Percentiles rank a stretch among this genome's conserved stretches.
These are phyloP conservation scores for Catocala fraxini DNA, from an alignment of 2,888 invertebrate species.

Conservation along the genomic window DNA sequence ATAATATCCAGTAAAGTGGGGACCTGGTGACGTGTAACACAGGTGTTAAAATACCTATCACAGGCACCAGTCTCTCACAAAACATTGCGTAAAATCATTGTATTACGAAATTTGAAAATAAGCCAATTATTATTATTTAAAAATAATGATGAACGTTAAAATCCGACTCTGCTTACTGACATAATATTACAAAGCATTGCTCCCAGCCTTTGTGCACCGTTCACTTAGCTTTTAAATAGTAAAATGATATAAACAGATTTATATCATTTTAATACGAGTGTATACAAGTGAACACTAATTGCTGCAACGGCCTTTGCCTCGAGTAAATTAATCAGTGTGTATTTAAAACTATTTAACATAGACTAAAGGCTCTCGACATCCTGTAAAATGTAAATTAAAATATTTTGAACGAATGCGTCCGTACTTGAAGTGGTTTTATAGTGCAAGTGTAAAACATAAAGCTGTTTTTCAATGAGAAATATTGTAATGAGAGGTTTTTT, in stretches of 20 bases:
- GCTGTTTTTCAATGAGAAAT: constrained; percentile 4
- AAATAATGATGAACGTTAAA: too few relatives aligned
- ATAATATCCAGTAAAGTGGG: too few relatives aligned
- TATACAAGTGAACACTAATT: neutral
- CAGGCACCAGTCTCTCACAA: too few relatives aligned
- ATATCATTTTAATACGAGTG: neutral
- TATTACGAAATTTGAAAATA: too few relatives aligned
- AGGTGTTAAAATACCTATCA: too few relatives aligned
- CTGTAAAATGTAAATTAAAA: constrained; percentile 8
- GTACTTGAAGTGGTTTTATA: neutral
- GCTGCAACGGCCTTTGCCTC: neutral
- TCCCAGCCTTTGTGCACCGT: too few relatives aligned
- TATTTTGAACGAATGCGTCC: constrained; percentile 8
- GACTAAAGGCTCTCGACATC: neutral
- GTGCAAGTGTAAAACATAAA: neutral
- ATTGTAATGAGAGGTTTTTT: neutral
- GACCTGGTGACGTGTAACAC: too few relatives aligned
- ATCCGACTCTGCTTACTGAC: too few relatives aligned
- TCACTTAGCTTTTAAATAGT: neutral
- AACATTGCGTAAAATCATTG: too few relatives aligned
- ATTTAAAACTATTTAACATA: constrained; percentile 1
- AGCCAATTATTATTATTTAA: too few relatives aligned
- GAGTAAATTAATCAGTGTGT: neutral
- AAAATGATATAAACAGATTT: neutral
- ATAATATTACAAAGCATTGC: too few relatives aligned